phyloP scores from a whole-genome alignment of 2,888 invertebrate species.

The Strigamia crassipes region DNA sequence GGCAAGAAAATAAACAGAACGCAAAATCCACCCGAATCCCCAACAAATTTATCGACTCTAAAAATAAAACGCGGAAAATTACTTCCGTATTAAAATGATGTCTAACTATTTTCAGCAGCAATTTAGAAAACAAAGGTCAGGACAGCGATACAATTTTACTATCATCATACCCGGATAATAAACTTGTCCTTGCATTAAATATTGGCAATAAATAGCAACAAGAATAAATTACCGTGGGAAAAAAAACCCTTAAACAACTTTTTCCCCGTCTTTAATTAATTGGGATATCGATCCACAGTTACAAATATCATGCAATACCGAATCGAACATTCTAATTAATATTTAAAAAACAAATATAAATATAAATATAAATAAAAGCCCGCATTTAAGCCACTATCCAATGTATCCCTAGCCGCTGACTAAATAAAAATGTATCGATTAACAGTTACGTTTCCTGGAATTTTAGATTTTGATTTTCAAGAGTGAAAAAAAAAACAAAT shows the following conservation, averaged over 20 bases:
- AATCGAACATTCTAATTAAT: too few species aligned
- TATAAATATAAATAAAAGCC: background rate
- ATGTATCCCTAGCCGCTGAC: background rate
- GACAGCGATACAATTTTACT: background rate
- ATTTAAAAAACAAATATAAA: background rate
- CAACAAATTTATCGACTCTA: background rate
- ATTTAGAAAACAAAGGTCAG: background rate
- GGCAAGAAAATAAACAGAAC: too few species aligned
- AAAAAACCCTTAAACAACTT: background rate
- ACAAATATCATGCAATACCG: background rate
- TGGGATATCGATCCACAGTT: background rate
- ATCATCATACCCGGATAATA: slow-evolving; percentile 2
- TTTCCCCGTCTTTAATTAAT: background rate
- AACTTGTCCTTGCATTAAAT: slow-evolving; percentile 31
- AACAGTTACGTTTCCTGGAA: background rate
- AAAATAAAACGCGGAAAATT: background rate
- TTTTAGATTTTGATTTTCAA: background rate
- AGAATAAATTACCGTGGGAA: slow-evolving; percentile 39
- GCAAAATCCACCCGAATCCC: background rate
- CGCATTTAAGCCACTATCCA: background rate
- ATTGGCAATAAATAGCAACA: slow-evolving; percentile 7
- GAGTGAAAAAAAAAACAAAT: too few species aligned
- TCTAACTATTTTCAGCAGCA: background rate
- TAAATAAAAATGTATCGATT: background rate
- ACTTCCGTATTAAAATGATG: background rate